Conservation (phyloP, 2,113 vertebrate genomes). For the Nannospalax galili region DNA sequence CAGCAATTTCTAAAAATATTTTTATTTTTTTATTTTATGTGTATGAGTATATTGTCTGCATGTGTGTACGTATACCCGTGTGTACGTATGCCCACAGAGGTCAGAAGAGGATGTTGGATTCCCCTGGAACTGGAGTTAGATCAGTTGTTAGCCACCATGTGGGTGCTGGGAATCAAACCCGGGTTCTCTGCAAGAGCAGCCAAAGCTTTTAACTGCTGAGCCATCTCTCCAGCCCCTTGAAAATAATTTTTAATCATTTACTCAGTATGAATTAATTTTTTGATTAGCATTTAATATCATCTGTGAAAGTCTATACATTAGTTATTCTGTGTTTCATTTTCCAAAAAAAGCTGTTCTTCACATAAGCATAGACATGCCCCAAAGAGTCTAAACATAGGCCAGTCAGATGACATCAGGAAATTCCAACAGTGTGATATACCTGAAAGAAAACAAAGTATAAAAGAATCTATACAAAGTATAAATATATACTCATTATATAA, state of each 20-base stretch:
- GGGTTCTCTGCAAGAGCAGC: no score
- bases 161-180: no score
- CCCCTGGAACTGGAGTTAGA: no score
- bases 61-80: no score
- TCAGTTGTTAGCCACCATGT: no score
- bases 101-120: no score
- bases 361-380: not conserved
- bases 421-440: not conserved
- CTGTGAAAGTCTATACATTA: not conserved
- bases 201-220: no score
- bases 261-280: not conserved
- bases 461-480: not conserved
- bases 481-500: not conserved
- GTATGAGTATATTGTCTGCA: no score
- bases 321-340: constrained; percentile 4
- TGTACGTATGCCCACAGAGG: no score
- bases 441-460: not conserved
- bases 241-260: not conserved
- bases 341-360: not conserved
- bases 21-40: no score
- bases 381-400: constrained; percentile 18
- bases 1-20: not conserved
- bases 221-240: not conserved
- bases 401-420: not conserved
- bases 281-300: not conserved